A percentile compares a stretch with the other conserved stretches of the same genome.
Conservation (phyloP, 2,797 vertebrate species). For the Myotis daubentonii region DNA sequence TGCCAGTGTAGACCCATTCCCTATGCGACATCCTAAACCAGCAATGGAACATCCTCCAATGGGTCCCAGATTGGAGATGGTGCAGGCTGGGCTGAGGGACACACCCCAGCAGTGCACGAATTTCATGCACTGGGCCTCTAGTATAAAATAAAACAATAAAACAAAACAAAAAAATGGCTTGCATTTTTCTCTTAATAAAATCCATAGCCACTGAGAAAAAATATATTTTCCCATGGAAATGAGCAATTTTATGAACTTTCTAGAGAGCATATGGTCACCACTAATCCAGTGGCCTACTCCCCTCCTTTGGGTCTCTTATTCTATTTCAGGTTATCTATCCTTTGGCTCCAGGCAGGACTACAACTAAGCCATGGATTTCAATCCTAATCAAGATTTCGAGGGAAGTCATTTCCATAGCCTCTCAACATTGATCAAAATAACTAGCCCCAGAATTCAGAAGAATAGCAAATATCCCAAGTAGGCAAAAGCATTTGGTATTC, state of each 20-base stretch:
- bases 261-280: constrained; percentile 67
- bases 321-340: constrained; percentile 72
- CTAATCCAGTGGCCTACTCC: constrained; percentile 76
- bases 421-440: constrained; percentile 73
- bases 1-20: too few relatives aligned
- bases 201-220: constrained; percentile 47
- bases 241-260: constrained; percentile 67
- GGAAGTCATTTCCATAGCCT: constrained; percentile 64
- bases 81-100: too few relatives aligned
- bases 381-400: constrained; percentile 63
- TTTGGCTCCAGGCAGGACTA: constrained; percentile 70
- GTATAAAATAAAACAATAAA: neutral
- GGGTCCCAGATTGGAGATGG: too few relatives aligned
- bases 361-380: constrained; percentile 58
- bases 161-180: neutral
- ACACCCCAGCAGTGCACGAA: too few relatives aligned
- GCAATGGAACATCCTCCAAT: too few relatives aligned
- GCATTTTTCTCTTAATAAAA: constrained; percentile 51
- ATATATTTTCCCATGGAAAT: constrained; percentile 64
- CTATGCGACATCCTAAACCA: too few relatives aligned
- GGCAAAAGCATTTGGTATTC: neutral
- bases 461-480: constrained; percentile 17
- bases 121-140: too few relatives aligned
- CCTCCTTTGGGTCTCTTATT: constrained; percentile 67
- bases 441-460: constrained; percentile 11